A percentile compares a stretch with the other conserved stretches of the same genome.
phyloP scores from a whole-genome alignment of 2,113 vertebrate genomes.

The Galeopterus variegatus region DNA sequence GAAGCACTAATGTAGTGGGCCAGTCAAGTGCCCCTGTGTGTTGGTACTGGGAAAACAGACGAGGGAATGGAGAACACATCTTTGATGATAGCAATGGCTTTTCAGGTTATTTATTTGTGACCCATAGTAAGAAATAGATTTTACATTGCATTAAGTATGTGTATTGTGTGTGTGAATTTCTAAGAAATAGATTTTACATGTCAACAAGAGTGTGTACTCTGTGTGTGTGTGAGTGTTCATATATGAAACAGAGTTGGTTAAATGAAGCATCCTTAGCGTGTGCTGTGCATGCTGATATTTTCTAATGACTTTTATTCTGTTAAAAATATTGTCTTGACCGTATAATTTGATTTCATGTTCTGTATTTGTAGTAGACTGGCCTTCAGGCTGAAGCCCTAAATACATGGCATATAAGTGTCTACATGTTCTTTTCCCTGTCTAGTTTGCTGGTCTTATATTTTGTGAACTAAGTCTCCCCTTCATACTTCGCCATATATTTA shows the following conservation, averaged over 20 bases:
- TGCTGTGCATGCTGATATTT: not conserved
- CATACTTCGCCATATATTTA: not conserved
- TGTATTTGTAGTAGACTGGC: not conserved
- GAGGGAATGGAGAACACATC: no score
- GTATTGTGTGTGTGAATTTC: not conserved
- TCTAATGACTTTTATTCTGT: not conserved
- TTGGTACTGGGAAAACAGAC: not conserved
- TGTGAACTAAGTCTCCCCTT: not conserved
- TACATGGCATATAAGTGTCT: not conserved
- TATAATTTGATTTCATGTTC: slow-evolving; percentile 8
- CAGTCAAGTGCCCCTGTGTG: not conserved
- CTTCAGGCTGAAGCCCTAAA: not conserved
- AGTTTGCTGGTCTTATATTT: not conserved
- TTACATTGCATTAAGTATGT: not conserved
- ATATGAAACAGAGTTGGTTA: not conserved
- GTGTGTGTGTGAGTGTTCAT: not conserved
- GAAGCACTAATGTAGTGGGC: not conserved
- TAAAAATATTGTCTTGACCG: not conserved
- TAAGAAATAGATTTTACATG: not conserved
- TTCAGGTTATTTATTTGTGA: not conserved
- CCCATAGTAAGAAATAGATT: not conserved
- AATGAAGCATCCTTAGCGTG: not conserved
- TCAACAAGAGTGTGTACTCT: not conserved
- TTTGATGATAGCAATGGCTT: not conserved
- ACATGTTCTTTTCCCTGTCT: not conserved